Conservation (phyloP, 2,888 invertebrate species). For the Zaprionus obscuricornis region DNA sequence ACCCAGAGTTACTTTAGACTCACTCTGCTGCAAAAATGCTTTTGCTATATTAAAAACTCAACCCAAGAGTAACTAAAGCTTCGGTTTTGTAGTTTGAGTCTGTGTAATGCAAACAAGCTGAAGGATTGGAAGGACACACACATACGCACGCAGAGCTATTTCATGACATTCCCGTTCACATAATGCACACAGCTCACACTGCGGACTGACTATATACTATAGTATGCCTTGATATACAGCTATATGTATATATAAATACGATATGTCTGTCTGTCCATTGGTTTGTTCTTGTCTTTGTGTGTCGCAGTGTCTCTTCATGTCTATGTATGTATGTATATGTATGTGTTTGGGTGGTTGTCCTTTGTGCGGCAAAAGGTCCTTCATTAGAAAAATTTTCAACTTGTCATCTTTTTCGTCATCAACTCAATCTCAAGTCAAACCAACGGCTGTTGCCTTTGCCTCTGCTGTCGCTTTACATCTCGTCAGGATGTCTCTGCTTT, state of each 20-base stretch:
- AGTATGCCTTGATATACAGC: not conserved
- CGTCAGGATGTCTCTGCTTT: conserved; percentile 53
- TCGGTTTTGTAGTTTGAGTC: not conserved
- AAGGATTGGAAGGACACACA: conserved; percentile 13
- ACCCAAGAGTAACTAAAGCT: not conserved
- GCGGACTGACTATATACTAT: not conserved
- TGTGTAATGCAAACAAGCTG: conserved; percentile 1
- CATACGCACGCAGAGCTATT: too few species aligned
- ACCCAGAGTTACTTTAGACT: too few species aligned
- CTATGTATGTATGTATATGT: conserved; percentile 14
- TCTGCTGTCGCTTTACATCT: conserved; percentile 70
- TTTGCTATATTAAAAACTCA: too few species aligned
- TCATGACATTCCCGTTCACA: not conserved
- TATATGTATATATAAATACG: conserved; percentile 13
- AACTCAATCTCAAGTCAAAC: conserved; percentile 77
- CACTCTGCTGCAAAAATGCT: not conserved
- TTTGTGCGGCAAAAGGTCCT: conserved; percentile 73
- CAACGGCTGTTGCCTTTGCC: conserved; percentile 63
- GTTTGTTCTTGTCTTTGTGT: too few species aligned
- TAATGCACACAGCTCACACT: conserved; percentile 5
- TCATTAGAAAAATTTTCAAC: conserved; percentile 79
- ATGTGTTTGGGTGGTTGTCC: conserved; percentile 45
- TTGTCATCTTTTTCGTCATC: conserved; percentile 80
- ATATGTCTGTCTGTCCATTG: conserved; percentile 33
- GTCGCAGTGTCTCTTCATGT: too few species aligned